A percentile compares a stretch with the other conserved stretches of the same genome.
phyloP scores from a whole-genome alignment of 2,797 vertebrate genomes.

The Psittacula echo region DNA sequence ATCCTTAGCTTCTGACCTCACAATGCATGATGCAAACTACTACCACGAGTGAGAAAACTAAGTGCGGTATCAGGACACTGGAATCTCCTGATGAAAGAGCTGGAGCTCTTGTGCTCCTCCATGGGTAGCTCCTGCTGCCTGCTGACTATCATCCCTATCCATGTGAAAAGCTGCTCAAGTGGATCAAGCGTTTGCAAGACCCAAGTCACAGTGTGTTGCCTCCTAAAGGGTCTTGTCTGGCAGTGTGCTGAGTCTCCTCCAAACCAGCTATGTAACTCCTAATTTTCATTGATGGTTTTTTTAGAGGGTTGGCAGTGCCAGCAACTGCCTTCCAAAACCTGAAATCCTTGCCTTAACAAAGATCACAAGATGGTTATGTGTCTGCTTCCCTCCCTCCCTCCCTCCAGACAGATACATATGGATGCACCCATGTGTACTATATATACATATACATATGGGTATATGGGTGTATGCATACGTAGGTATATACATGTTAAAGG shows the following conservation, averaged over 20 bases:
- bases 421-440: neutral
- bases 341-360: neutral
- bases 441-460: neutral
- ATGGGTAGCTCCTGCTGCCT: neutral
- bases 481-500: neutral
- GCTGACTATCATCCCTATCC: neutral
- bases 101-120: neutral
- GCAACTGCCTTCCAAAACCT: neutral
- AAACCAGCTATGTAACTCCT: neutral
- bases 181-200: neutral
- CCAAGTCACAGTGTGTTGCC: neutral
- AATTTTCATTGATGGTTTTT: neutral
- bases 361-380: neutral
- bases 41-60: neutral
- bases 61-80: neutral
- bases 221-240: neutral
- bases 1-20: constrained; percentile 43
- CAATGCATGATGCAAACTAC: constrained; percentile 23
- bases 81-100: constrained; percentile 27
- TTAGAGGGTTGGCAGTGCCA: neutral
- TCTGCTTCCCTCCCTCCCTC: neutral
- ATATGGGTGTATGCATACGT: neutral
- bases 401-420: neutral
- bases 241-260: neutral
- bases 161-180: neutral